Evolutionary conservation across 2,113 vertebrate genomes (phyloP).

Genomic region (Thunnus maccoyii): DNA sequence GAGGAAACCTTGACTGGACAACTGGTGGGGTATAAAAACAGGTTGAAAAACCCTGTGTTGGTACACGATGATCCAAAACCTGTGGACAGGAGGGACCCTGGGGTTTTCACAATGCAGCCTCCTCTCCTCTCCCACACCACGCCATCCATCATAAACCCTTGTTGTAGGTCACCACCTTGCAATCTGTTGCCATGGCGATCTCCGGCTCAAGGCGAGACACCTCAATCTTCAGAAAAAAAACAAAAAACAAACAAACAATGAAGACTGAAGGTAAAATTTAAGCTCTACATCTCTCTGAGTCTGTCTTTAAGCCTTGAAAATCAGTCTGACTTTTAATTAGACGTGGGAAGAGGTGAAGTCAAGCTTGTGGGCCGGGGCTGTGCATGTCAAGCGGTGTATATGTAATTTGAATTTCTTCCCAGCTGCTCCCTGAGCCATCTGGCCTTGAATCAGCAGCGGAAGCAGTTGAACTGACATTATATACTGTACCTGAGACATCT

Average conservation of each 20-base stretch:
- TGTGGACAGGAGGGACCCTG: constrained; percentile 32
- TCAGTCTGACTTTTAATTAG: constrained; percentile 40
- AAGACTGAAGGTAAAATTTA: not conserved
- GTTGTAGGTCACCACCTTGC: constrained; percentile 95
- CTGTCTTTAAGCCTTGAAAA: constrained; percentile 26
- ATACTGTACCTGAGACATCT: constrained; percentile 95
- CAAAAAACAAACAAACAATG: not conserved
- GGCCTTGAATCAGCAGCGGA: constrained; percentile 27
- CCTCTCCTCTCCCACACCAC: constrained; percentile 26
- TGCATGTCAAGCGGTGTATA: constrained; percentile 53
- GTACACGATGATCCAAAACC: constrained; percentile 13
- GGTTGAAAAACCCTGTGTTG: constrained; percentile 17
- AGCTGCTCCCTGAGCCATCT: constrained; percentile 66
- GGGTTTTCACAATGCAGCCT: constrained; percentile 24
- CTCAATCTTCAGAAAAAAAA: constrained; percentile 88
- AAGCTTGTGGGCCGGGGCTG: constrained; percentile 1
- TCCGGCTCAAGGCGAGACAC: constrained; percentile 94
- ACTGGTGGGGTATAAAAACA: constrained; percentile 16
- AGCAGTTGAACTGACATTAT: not conserved
- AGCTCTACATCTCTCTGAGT: not conserved
- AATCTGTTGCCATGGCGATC: constrained; percentile 92
- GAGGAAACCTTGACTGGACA: constrained; percentile 1
- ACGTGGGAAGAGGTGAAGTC: not conserved
- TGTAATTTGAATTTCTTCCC: constrained; percentile 65
- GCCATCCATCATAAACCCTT: constrained; percentile 91